Evolutionary conservation across 2,113 vertebrate genomes (phyloP), one percentile per base, ranked within the genome.

Genomic region (Pitta sordida): DNA sequence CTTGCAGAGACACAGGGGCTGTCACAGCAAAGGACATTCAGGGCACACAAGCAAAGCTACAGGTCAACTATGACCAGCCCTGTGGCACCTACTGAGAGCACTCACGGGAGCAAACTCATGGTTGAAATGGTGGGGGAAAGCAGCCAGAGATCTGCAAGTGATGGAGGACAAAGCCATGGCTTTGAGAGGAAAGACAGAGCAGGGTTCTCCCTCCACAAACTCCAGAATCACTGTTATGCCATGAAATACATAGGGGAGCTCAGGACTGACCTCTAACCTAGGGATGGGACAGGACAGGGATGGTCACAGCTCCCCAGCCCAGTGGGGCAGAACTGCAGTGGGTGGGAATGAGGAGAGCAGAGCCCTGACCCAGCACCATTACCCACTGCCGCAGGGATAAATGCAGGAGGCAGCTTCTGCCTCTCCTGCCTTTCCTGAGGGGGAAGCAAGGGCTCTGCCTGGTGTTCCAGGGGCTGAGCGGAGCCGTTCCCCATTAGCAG

Each of bases 91-190:
- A 19, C 58, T 0, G 1, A 30, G 7, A 44, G 10, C 1, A 7
- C 1, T 46, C 77, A 34, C 0, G 26, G 23, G 1, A 49, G 63
- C 30, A 91, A 73, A 44, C 5, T 10, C 2, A 2, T 22, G 24
- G 22, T 3, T 4, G 44, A 20, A 21, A 64, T 9, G 39, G 36
- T 59, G 11, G 17, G 39, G n/a, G 15, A 56, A 62, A 68, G 68
- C 21, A 62, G 39, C 30, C 6, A 5, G 32, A 43, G 49, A 62
- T 0, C 0, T 0, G 2, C 15, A 5, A 41, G 3, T 10, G 43
- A 71, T 5, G 12, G 6, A 12, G 26, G 23, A 60, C 2, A 2
- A 60, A 63, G 65, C 5, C 48, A 34, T 5, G 10, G 68, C 63
- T 53, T 43, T 48, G 26, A 74, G 37, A 89, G 24, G 37, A 74